Conservation (phyloP, 2,797 vertebrate species). For the Oreonectes daqikongensis region DNA sequence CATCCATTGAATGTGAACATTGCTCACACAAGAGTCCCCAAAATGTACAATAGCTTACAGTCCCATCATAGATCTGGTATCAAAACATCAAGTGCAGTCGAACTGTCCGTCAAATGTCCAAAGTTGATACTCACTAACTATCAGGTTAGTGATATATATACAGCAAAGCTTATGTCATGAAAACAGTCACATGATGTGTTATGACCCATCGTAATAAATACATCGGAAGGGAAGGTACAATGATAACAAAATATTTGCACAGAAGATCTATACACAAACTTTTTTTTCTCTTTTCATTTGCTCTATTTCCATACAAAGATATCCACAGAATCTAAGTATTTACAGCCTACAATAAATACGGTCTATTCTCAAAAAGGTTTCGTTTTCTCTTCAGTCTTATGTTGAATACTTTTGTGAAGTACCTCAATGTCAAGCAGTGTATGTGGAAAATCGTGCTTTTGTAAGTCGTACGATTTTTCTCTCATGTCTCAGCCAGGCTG, state of each 20-base stretch:
- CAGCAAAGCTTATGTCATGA: conserved; percentile 51
- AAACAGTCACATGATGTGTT: conserved; percentile 72
- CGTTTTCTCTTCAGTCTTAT: conserved; percentile 58
- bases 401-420: conserved; percentile 58
- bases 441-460: neutral
- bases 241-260: conserved; percentile 83
- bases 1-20: conserved; percentile 19
- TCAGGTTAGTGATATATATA: conserved; percentile 11
- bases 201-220: conserved; percentile 66
- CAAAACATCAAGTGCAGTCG: conserved; percentile 36
- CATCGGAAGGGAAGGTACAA: conserved; percentile 78
- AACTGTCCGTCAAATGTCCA: conserved; percentile 26
- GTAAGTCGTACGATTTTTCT: conserved; percentile 59
- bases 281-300: conserved; percentile 26
- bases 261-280: conserved; percentile 81
- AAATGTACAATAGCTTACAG: neutral
- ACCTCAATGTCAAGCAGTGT: conserved; percentile 49
- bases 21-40: conserved; percentile 1
- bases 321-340: conserved; percentile 77
- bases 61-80: conserved; percentile 6
- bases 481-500: conserved; percentile 88
- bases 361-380: conserved; percentile 69
- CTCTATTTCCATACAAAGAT: conserved; percentile 79
- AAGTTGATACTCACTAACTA: neutral
- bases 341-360: conserved; percentile 96